Base-by-base conservation (phyloP, 2,113 vertebrate genomes). In the Amblyopsis rosae region DNA sequence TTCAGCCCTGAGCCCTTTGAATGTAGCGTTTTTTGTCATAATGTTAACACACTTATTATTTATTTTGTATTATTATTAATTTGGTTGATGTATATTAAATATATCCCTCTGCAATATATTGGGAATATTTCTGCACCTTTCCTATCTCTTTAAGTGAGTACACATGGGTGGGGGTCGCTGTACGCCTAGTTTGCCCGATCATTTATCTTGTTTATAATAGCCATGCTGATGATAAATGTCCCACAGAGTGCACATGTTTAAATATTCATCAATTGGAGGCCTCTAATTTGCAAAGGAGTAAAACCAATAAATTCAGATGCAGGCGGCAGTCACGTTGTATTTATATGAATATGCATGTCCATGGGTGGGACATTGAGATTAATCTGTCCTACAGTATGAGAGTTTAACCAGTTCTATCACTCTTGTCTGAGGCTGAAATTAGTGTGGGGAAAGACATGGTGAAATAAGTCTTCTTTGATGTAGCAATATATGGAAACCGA, bases 171-270 rank as follows among this genome's bases (percentile, higher is more conserved):
- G 81, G 26, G 66, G 71, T 74, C 69, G 80, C 84, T 15, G 41
- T 64, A 66, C 69, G 66, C 93, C 88, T 92, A 87, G 91, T 92
- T 91, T 94, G 95, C 94, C 95, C 96, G 94, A 95, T 97, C 95
- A 96, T 98, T 97, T 96, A 96, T 98, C 96, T 94, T 96, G 95
- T 97, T 97, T 96, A 96, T 96, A 96, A 95, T 89, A 92, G 89
- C 88, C 80, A 88, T 81, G 93, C 92, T 89, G 90, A 94, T 95
- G 95, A 96, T 96, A 96, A 97, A 96, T 95, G 95, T 94, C 94
- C 94, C 93, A 90, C 94, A 93, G 95, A 96, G 95, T 93, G 95
- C 93, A 95, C 94, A 96, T 94, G 95, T 93, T 97, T 95, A 98
- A 98, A 98, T 98, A 97, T 98, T 97, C 94, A 97, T 96, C 95